Base-by-base conservation (phyloP, 2,797 vertebrate genomes). In the Schizothorax lantsangensis region DNA sequence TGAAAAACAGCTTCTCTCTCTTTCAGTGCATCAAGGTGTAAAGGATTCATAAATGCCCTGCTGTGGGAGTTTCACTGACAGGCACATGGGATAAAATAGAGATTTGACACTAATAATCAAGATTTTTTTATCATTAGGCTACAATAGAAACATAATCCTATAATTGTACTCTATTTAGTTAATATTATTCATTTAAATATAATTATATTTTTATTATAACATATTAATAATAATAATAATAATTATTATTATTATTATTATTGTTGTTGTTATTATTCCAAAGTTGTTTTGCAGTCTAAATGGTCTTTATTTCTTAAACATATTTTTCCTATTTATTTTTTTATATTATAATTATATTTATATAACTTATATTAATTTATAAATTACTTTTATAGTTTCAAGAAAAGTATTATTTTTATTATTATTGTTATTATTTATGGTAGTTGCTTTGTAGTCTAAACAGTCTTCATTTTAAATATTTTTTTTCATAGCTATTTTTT, bases 41-140 rank as follows among this genome's bases (percentile, higher is more conserved):
- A 89, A 86, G 33, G 21, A 47, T 36, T 77, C 30, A 40, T 47
- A 66, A 64, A 69, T 81, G 69, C 40, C 5, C 72, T 57, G 86
- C 19, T 86, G 84, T 86, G 84, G 80, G 79, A 73, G n/a, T 85
- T 79, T 64, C 5, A 79, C n/a, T 62, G 57, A 26, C 38, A 15
- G 77, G 15, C 14, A 47, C 15, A 49, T 79, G n/a, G 17, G 1
- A 79, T 62, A 10, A 79, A 62, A 26, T 62, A 79, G 8, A 62
- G 23, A 62, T 62, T 62, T 79, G 23, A 79, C 2, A 79, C 2
- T 52, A 57, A 30, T 36, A 78, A 57, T 6, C 9, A 52, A n/a
- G 23, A 78, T 26, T 47, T 59, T 73, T 73, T 45, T 73, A 38
- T 57, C 21, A 78, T 57, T 38, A n/a, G 49, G 12, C 19, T 14